Evolutionary conservation across 92 coral and sea anemone species (phyloP).

Genomic region (Zoanthus solanderi): DNA sequence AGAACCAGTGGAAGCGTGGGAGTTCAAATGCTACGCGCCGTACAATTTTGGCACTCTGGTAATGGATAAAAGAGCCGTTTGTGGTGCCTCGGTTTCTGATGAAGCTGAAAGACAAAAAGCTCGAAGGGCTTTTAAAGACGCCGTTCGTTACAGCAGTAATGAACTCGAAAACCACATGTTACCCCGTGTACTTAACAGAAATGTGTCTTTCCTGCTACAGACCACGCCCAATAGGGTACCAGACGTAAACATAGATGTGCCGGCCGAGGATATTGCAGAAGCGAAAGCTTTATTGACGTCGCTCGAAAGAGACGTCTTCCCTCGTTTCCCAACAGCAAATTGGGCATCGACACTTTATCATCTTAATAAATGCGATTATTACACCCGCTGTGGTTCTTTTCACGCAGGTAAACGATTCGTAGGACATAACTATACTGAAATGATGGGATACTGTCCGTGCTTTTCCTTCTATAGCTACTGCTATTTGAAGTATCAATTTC

Average conservation of each 20-base stretch:
- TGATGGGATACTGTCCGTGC: no score
- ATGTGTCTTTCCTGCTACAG: constrained; percentile 47
- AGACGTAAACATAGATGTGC: constrained; percentile 35
- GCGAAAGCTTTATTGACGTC: neutral
- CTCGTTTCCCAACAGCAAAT: constrained; percentile 7
- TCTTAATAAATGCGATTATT: constrained; percentile 24
- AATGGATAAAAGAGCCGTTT: constrained; percentile 13
- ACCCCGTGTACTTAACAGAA: constrained; percentile 48
- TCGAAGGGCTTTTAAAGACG: constrained; percentile 14
- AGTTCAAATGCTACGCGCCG: constrained; percentile 38
- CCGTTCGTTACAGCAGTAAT: constrained; percentile 1
- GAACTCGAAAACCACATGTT: constrained; percentile 27
- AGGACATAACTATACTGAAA: no score
- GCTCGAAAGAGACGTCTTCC: constrained; percentile 21
- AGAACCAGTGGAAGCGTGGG: constrained; percentile 26
- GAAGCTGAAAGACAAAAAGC: constrained; percentile 11
- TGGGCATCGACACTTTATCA: constrained; percentile 25
- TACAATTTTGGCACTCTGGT: constrained; percentile 33
- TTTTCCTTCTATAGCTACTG: no score
- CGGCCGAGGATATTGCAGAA: neutral
- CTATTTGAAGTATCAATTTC: no score
- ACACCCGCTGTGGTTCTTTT: constrained; percentile 14
- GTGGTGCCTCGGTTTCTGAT: neutral
- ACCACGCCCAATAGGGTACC: constrained; percentile 52
- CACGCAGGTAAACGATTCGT: constrained; percentile 13